These are phyloP conservation scores for Euschistus heros DNA, from an alignment of 1,140 invertebrate genomes.

Conservation along the genomic window DNA sequence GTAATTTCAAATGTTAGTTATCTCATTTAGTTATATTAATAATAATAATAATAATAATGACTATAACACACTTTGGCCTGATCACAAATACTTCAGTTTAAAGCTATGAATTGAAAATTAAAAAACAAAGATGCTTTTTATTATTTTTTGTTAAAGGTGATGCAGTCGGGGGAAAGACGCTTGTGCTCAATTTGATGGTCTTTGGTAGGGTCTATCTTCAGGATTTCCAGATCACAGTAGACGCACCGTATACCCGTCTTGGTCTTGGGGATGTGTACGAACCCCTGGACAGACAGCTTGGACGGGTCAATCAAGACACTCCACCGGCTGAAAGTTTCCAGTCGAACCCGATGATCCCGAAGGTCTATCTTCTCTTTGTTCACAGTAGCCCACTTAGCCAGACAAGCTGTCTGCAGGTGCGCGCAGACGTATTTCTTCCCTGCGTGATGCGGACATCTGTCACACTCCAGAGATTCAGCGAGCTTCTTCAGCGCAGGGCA, in stretches of 20 bases:
- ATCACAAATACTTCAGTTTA: too few relatives aligned
- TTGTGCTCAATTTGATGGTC: neutral
- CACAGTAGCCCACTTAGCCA: neutral
- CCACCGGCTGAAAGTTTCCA: neutral
- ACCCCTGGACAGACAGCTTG: neutral
- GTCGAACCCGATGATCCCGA: neutral
- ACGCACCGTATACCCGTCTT: neutral
- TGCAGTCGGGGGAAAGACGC: neutral
- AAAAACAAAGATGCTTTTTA: too few relatives aligned
- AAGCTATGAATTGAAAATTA: too few relatives aligned
- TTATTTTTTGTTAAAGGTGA: neutral
- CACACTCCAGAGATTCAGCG: neutral
- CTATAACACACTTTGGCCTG: too few relatives aligned
- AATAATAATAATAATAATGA: too few relatives aligned
- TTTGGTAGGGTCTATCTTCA: neutral
- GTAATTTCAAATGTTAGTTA: too few relatives aligned
- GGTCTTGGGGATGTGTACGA: neutral
- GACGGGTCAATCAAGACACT: neutral
- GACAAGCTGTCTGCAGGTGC: neutral
- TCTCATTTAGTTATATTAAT: too few relatives aligned
- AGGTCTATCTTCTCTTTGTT: neutral
- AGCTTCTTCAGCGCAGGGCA: neutral
- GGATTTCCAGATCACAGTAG: neutral
- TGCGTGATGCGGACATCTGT: neutral
- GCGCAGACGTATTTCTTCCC: neutral